Evolutionary conservation across 2,113 vertebrate genomes (phyloP), one percentile per base, ranked within the genome.

Genomic region (Jaculus jaculus): DNA sequence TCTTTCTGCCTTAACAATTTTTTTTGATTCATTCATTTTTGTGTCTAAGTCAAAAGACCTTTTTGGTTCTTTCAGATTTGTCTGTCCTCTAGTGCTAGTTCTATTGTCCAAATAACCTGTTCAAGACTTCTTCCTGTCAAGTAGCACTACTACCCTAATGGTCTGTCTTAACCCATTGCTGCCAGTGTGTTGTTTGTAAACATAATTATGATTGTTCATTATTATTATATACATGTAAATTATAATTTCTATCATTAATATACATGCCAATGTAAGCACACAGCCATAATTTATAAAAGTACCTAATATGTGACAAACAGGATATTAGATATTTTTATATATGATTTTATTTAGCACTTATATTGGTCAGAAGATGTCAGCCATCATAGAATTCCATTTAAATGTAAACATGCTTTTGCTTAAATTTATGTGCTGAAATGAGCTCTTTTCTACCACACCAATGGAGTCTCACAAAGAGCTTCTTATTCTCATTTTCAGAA

Each of bases 121-220:
- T 92, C 10, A 23, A 85, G 42, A 75, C n/a, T n/a, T 6, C 93
- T 94, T 85, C 7, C 20, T 89, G 42, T 95, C 73, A 93, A 75
- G 24, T 86, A 71, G 10, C 28, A 80, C 3, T 60, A 34, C 20
- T 84, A 85, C 80, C 7, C 5, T 66, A 79, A n/a, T 69, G 63
- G 30, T 20, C 30, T 92, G 39, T 73, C 23, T 81, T 93, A 87
- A 90, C 10, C 8, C 11, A 37, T 58, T 66, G 7, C 17, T 77
- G 3, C 26, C 20, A 87, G 30, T 90, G 4, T 78, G 34, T 73
- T 87, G n/a, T 91, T 91, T 91, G 77, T 51, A 83, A 77, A 78
- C 86, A 78, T 87, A 71, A 34, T 82, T 28, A 7, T 88, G 66
- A 81, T 84, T 94, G 24, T 51, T 92, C 8, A 26, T 89, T 39